phyloP scores from a whole-genome alignment of 2,113 vertebrate genomes.

The Nansenia antarctica region DNA sequence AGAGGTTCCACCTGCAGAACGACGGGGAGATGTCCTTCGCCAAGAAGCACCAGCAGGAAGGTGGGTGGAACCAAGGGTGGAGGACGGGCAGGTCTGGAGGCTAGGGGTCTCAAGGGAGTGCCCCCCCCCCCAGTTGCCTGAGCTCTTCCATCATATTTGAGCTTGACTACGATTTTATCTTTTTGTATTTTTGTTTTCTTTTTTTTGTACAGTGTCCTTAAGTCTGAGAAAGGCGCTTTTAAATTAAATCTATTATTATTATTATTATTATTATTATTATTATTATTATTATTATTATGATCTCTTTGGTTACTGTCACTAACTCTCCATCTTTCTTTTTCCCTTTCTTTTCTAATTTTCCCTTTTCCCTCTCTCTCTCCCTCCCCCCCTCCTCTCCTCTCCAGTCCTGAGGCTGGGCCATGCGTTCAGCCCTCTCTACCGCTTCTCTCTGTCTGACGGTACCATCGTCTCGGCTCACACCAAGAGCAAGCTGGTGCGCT shows the following conservation, averaged over 20 bases:
- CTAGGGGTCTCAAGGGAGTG: no score
- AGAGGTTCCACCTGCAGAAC: conserved; percentile 91
- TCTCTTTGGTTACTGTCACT: no score
- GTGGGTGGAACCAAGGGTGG: conserved; percentile 58
- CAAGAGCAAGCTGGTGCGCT: conserved; percentile 96
- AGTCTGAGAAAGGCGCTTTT: no score
- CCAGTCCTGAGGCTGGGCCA: conserved; percentile 89
- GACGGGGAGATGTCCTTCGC: conserved; percentile 92
- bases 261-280: no score
- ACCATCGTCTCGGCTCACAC: conserved; percentile 93
- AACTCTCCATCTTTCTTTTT: neutral
- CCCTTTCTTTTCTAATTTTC: neutral
- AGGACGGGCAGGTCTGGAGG: neutral
- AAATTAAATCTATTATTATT: no score
- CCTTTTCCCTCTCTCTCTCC: neutral
- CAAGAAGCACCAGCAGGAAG: conserved; percentile 96
- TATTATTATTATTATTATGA: no score
- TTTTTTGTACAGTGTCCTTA: no score
- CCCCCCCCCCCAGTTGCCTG: no score
- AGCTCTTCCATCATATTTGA: no score
- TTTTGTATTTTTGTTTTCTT: no score
- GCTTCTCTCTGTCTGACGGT: conserved; percentile 93
- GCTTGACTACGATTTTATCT: no score
- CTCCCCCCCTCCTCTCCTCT: neutral
- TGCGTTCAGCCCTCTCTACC: conserved; percentile 90